phyloP scores from a whole-genome alignment of 23 tunicate species.

The Ciona savignyi region DNA sequence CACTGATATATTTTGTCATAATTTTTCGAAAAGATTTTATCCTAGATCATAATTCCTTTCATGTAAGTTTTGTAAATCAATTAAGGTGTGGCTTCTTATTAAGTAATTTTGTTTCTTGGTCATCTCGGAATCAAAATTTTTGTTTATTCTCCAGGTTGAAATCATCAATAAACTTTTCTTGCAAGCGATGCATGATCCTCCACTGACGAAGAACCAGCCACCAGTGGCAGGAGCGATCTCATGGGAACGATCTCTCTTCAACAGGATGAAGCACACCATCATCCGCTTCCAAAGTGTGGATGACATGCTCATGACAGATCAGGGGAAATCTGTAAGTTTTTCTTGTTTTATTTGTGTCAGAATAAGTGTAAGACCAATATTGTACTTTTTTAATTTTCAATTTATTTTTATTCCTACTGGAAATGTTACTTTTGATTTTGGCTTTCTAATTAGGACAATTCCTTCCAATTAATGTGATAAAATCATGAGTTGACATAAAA shows the following conservation, averaged over 20 bases:
- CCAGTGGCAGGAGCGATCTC: conserved; percentile 88
- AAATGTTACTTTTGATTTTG: background rate
- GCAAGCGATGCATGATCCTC: conserved; percentile 60
- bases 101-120: too few species aligned
- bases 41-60: too few species aligned
- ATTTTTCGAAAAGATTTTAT: too few species aligned
- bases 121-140: too few species aligned
- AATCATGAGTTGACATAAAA: too few species aligned
- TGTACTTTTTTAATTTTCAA: background rate
- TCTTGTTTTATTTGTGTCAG: background rate
- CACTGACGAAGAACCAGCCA: conserved; percentile 86
- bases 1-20: too few species aligned
- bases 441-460: too few species aligned
- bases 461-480: too few species aligned
- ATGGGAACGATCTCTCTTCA: conserved; percentile 94
- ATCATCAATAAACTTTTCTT: conserved; percentile 67
- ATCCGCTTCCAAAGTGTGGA: conserved; percentile 83
- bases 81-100: too few species aligned
- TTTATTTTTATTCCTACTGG: background rate
- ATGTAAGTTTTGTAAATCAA: too few species aligned
- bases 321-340: conserved; percentile 72
- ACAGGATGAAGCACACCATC: conserved; percentile 91
- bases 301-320: conserved; percentile 81
- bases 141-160: conserved; percentile 56
- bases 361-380: background rate